Percentiles rank a stretch among this genome's conserved stretches.
Conservation (phyloP, 2,113 vertebrate genomes). For the Planiliza haematocheilus region DNA sequence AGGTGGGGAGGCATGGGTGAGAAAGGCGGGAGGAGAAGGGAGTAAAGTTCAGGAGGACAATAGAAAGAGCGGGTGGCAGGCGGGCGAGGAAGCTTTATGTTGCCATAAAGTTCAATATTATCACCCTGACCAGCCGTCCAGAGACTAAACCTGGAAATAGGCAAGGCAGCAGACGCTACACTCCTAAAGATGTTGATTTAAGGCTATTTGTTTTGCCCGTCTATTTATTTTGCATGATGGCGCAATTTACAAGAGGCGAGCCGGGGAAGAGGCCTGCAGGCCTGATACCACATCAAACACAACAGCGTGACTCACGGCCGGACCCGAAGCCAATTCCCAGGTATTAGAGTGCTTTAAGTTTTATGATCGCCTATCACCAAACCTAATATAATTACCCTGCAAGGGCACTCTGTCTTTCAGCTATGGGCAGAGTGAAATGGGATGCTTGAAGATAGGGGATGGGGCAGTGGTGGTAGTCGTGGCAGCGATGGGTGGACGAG, state of each 20-base stretch:
- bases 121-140: slow-evolving; percentile 68
- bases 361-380: slow-evolving; percentile 83
- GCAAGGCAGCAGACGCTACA: slow-evolving; percentile 47
- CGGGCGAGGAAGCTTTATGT: slow-evolving; percentile 70
- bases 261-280: slow-evolving; percentile 28
- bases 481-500: slow-evolving; percentile 39
- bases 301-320: slow-evolving; percentile 74
- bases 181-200: slow-evolving; percentile 81
- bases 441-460: slow-evolving; percentile 52
- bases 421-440: slow-evolving; percentile 56
- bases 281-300: slow-evolving; percentile 71
- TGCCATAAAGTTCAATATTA: slow-evolving; percentile 79
- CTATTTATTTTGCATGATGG: slow-evolving; percentile 82
- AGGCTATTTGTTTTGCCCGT: slow-evolving; percentile 79
- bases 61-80: slow-evolving; percentile 36
- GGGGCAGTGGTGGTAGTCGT: slow-evolving; percentile 27
- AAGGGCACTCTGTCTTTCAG: slow-evolving; percentile 87
- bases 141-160: slow-evolving; percentile 75
- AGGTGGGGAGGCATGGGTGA: slow-evolving; percentile 10
- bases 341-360: slow-evolving; percentile 86
- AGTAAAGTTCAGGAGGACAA: slow-evolving; percentile 50
- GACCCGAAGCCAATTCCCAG: slow-evolving; percentile 83
- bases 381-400: slow-evolving; percentile 86
- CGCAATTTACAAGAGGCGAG: slow-evolving; percentile 76
- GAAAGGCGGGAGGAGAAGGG: slow-evolving; percentile 29